A percentile compares a stretch with the other conserved stretches of the same genome.
These are phyloP conservation scores for Antigone vipio DNA, from an alignment of 2,113 vertebrate genomes.

Conservation along the genomic window DNA sequence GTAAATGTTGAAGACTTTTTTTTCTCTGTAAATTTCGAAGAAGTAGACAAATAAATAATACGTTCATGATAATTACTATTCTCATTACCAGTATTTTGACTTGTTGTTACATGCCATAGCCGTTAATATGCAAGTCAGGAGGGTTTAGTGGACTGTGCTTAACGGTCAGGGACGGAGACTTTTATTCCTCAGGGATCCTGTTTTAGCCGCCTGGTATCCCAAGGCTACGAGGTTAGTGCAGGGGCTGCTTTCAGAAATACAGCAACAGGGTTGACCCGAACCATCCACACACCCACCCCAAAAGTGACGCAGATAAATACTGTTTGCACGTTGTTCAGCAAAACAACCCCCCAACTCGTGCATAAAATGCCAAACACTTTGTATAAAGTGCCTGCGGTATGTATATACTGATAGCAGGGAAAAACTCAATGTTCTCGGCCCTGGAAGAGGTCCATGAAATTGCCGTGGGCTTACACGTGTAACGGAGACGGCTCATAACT, in stretches of 20 bases:
- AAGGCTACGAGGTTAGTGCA: neutral
- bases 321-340: neutral
- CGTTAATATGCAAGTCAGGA: neutral
- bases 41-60: constrained; percentile 51
- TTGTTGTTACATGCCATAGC: neutral
- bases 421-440: neutral
- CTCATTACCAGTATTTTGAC: neutral
- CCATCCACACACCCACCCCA: neutral
- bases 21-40: neutral
- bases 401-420: rapidly evolving
- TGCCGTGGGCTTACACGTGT: rapidly evolving
- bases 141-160: neutral
- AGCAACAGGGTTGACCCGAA: neutral
- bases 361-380: neutral
- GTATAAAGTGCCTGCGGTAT: rapidly evolving
- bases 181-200: neutral
- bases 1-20: constrained; percentile 24
- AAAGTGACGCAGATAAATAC: rapidly evolving
- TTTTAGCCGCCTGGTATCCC: neutral
- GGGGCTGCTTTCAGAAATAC: neutral
- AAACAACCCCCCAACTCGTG: rapidly evolving
- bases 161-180: neutral
- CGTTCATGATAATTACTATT: neutral
- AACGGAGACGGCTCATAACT: rapidly evolving
- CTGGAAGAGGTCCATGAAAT: neutral